A percentile compares a stretch with the other conserved stretches of the same genome.
Evolutionary conservation across 37 sponge, comb jelly and placozoan species (phyloP).

Genomic region (Oopsacas minuta): DNA sequence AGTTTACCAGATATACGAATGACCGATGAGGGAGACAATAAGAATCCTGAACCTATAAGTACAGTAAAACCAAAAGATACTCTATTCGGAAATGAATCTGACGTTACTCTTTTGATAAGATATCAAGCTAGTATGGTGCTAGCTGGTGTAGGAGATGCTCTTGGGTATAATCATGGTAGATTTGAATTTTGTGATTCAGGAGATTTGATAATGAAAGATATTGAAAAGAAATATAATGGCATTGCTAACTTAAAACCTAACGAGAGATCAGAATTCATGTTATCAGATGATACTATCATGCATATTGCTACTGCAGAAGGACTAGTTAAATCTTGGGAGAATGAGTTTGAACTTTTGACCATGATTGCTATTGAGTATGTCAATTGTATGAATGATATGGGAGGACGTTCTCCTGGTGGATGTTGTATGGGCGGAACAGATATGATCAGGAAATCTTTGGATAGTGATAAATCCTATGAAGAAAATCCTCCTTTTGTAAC

Average conservation of each 20-base stretch:
- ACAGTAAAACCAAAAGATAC: too few species aligned
- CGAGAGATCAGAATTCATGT: conserved; percentile 23
- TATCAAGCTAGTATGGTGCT: conserved; percentile 49
- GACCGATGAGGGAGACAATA: too few species aligned
- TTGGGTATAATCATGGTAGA: conserved; percentile 63
- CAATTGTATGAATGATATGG: conserved; percentile 28
- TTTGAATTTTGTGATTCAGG: conserved; percentile 65
- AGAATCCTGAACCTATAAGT: too few species aligned
- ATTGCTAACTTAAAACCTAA: conserved; percentile 38
- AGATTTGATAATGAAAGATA: conserved; percentile 30
- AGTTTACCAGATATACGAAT: too few species aligned
- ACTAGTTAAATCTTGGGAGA: conserved; percentile 20
- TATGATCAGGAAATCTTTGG: conserved; percentile 22
- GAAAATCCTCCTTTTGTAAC: conserved; percentile 22
- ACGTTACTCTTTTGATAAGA: background rate
- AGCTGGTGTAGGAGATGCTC: conserved; percentile 68
- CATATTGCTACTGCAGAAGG: conserved; percentile 41
- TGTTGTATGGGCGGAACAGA: background rate
- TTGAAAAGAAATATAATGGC: conserved; percentile 30
- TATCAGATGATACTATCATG: conserved; percentile 44
- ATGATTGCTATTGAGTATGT: conserved; percentile 25
- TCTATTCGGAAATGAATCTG: too few species aligned
- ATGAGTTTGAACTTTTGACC: background rate
- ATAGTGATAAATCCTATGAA: background rate
- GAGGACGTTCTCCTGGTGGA: conserved; percentile 28